Conservation (phyloP, 2,888 invertebrate species). For the Polyommatus iphigenia region DNA sequence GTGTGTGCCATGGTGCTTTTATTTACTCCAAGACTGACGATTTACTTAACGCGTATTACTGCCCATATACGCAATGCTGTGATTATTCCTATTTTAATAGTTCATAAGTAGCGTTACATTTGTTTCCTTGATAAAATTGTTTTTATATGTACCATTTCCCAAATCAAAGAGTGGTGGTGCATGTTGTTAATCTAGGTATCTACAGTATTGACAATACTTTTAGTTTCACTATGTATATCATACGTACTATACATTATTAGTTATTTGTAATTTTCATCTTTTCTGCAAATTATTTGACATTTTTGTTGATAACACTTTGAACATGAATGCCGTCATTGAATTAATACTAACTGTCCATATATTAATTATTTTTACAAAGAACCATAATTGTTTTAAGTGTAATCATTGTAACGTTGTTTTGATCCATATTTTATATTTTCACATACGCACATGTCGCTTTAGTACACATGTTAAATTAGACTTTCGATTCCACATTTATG, state of each 20-base stretch:
- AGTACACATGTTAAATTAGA: not conserved
- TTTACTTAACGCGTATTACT: conserved; percentile 47
- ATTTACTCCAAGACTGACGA: conserved; percentile 60
- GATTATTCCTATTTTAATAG: conserved; percentile 16
- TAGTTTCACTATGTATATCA: not conserved
- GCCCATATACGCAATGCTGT: conserved; percentile 32
- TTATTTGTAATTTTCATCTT: not conserved
- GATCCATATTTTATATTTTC: not conserved
- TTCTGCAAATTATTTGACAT: not conserved
- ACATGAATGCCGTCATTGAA: not conserved
- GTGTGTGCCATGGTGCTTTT: conserved; percentile 37
- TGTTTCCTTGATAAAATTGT: not conserved
- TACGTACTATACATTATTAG: not conserved
- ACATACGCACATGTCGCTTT: not conserved
- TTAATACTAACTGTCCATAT: too few species aligned
- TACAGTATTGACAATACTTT: not conserved
- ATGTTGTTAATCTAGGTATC: not conserved
- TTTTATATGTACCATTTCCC: not conserved
- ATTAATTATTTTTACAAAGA: too few species aligned
- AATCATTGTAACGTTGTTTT: not conserved
- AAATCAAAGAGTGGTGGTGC: not conserved
- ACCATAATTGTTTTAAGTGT: too few species aligned
- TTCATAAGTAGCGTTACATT: conserved; percentile 8
- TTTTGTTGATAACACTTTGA: not conserved
- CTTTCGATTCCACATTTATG: conserved; percentile 38